These are phyloP conservation scores for Gila orcuttii DNA, from an alignment of 2,113 vertebrate species.

Conservation along the genomic window DNA sequence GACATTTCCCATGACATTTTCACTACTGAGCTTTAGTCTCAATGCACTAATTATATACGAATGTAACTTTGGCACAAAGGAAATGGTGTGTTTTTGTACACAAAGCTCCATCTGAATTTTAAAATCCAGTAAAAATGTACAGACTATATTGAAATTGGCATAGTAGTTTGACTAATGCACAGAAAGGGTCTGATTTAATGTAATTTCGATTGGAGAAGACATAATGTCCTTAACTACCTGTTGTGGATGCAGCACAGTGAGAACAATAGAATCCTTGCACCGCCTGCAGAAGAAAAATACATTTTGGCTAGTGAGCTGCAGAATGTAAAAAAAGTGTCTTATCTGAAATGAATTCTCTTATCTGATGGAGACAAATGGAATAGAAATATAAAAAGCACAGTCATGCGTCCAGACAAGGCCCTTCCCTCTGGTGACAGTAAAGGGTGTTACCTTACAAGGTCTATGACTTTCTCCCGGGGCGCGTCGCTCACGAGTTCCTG, in stretches of 20 bases:
- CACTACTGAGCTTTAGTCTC: constrained; percentile 38
- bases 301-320: constrained; percentile 63
- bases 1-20: constrained; percentile 39
- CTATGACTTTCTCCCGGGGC: constrained; percentile 94
- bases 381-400: constrained; percentile 41
- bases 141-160: not conserved
- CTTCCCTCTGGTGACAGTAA: constrained; percentile 74
- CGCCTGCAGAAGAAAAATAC: constrained; percentile 78
- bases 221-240: constrained; percentile 79
- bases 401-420: constrained; percentile 37
- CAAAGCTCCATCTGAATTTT: not conserved
- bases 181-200: not conserved
- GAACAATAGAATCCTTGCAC: constrained; percentile 90
- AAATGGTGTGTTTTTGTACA: constrained; percentile 45
- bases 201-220: constrained; percentile 31
- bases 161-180: not conserved
- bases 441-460: constrained; percentile 94
- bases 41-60: not conserved
- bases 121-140: not conserved
- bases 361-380: constrained; percentile 31
- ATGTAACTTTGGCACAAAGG: constrained; percentile 24
- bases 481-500: constrained; percentile 93
- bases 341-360: constrained; percentile 38
- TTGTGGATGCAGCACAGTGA: constrained; percentile 94
- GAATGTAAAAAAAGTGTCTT: constrained; percentile 23